Conservation (phyloP, 2,113 vertebrate genomes). For the Nycticryphes semicollaris region DNA sequence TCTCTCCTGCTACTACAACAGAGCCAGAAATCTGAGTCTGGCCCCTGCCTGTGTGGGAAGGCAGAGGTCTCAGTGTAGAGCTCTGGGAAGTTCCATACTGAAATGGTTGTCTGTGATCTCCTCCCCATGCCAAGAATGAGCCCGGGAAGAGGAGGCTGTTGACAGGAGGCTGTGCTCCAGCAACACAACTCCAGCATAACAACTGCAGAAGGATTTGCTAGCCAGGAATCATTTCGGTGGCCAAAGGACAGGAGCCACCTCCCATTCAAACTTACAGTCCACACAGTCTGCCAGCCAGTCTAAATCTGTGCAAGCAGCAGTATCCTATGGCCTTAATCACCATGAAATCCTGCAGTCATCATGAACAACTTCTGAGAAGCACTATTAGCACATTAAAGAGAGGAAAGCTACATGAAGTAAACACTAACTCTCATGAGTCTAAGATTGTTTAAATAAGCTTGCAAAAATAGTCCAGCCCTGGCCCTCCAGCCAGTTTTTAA, state of each 20-base stretch:
- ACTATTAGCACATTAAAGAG: not conserved
- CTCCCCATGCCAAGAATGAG: not conserved
- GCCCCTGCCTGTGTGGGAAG: not conserved
- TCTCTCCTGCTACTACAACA: not conserved
- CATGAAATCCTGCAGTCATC: not conserved
- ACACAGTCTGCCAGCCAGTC: not conserved
- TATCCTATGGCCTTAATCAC: not conserved
- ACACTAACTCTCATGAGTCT: not conserved
- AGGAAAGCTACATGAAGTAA: not conserved
- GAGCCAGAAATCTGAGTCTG: not conserved
- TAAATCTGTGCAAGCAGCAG: not conserved
- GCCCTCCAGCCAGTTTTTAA: too few relatives aligned
- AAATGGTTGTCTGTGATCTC: not conserved
- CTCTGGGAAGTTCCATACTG: not conserved
- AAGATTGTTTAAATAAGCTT: not conserved
- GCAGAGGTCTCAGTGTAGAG: not conserved
- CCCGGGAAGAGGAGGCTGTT: not conserved
- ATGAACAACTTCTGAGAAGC: not conserved
- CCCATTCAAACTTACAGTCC: not conserved
- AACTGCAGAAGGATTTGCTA: not conserved
- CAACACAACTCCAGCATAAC: rapidly evolving
- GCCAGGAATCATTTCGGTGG: not conserved
- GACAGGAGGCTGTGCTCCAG: not conserved
- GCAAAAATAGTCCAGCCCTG: too few relatives aligned
- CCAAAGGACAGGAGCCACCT: not conserved